These are phyloP conservation scores for Hippocampus zosterae DNA, from an alignment of 2,113 vertebrate genomes.

Conservation along the genomic window DNA sequence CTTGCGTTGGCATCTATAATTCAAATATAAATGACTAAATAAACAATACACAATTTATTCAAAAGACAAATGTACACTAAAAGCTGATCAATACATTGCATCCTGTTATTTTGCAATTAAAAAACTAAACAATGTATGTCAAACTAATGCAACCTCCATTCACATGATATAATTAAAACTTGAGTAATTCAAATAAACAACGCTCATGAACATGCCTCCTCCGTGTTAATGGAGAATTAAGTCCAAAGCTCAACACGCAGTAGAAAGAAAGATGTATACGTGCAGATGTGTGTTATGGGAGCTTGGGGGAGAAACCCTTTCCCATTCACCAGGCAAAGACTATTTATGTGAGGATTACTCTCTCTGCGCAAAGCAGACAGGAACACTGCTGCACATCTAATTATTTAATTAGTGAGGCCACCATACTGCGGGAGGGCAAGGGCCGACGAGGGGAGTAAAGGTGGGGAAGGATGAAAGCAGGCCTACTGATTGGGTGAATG, in stretches of 20 bases:
- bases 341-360: constrained; percentile 99
- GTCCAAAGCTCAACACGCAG: background rate
- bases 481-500: constrained; percentile 88
- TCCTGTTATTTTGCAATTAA: background rate
- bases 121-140: background rate
- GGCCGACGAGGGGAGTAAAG: constrained; percentile 9
- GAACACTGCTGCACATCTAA: constrained; percentile 94
- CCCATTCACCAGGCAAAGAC: constrained; percentile 86
- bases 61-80: too few relatives aligned
- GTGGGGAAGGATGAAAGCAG: constrained; percentile 33
- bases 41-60: too few relatives aligned
- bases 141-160: too few relatives aligned
- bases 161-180: too few relatives aligned
- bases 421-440: constrained; percentile 69
- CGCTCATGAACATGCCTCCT: too few relatives aligned
- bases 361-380: constrained; percentile 89
- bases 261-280: background rate
- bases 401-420: constrained; percentile 97
- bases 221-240: background rate
- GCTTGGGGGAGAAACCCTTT: constrained; percentile 69
- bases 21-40: too few relatives aligned
- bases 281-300: background rate
- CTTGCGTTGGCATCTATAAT: too few relatives aligned
- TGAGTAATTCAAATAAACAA: too few relatives aligned
- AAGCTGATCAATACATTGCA: too few relatives aligned